Percentiles rank a stretch among this genome's conserved stretches.
Conservation (phyloP, 2,797 vertebrate genomes). For the Arctocebus calabarensis region DNA sequence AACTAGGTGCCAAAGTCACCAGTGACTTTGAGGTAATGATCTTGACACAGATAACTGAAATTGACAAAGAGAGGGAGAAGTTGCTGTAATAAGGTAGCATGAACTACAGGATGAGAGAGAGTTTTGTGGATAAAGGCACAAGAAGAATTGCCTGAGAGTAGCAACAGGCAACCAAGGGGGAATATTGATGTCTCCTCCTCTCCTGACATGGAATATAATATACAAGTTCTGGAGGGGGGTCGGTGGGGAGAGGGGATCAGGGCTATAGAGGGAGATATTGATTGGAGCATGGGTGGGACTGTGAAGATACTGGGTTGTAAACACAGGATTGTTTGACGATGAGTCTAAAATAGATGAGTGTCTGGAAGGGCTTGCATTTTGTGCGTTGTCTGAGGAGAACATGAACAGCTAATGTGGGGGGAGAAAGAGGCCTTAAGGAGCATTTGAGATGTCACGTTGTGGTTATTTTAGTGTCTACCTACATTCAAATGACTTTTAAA, state of each 20-base stretch:
- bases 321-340: neutral
- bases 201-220: neutral
- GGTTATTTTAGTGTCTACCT: neutral
- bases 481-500: neutral
- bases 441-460: neutral
- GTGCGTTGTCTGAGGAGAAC: neutral
- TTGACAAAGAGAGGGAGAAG: neutral
- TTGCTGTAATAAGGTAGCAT: too few species aligned
- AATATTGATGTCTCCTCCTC: neutral
- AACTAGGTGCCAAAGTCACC: neutral
- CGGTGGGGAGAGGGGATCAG: neutral
- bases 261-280: neutral
- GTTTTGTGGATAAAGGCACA: neutral
- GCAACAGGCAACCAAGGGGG: neutral
- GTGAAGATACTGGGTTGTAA: neutral
- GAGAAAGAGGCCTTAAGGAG: neutral
- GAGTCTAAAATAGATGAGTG: neutral
- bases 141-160: neutral
- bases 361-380: neutral
- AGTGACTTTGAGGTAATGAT: neutral
- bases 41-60: neutral
- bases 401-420: accelerated
- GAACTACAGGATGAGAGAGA: neutral
- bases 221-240: neutral
- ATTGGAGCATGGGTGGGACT: neutral